A percentile compares a stretch with the other conserved stretches of the same genome.
These are phyloP conservation scores for Luscinia luscinia DNA, from an alignment of 2,797 vertebrate species.

Conservation along the genomic window DNA sequence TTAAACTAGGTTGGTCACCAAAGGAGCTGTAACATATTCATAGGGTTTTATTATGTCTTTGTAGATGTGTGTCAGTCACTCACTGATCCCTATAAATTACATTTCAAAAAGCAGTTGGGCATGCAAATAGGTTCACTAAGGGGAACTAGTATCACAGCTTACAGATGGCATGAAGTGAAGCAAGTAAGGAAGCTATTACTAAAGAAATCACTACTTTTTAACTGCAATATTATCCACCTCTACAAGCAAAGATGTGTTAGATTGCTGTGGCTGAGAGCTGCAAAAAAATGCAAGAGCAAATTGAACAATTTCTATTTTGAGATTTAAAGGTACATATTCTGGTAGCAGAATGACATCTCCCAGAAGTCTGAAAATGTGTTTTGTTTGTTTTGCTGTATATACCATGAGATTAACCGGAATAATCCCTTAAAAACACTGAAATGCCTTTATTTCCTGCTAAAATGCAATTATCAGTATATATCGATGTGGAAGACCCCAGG, in stretches of 20 bases:
- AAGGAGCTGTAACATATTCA: conserved; percentile 5
- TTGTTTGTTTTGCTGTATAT: neutral
- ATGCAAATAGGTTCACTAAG: conserved; percentile 8
- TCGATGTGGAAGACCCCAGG: neutral
- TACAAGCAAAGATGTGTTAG: neutral
- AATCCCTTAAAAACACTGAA: neutral
- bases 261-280: neutral
- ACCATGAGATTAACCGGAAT: neutral
- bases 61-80: conserved; percentile 25
- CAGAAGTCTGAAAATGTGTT: neutral
- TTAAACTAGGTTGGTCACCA: neutral
- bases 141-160: neutral
- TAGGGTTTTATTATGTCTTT: conserved; percentile 8
- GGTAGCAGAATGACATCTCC: neutral
- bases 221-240: neutral
- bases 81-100: conserved; percentile 31
- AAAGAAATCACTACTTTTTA: neutral
- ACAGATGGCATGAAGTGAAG: conserved; percentile 3
- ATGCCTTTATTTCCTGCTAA: neutral
- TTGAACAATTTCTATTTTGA: neutral
- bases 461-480: neutral
- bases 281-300: neutral
- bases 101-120: conserved; percentile 36
- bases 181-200: neutral
- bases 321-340: neutral